phyloP scores from a whole-genome alignment of 2,888 invertebrate species.

The Marasmarcha lunaedactyla region DNA sequence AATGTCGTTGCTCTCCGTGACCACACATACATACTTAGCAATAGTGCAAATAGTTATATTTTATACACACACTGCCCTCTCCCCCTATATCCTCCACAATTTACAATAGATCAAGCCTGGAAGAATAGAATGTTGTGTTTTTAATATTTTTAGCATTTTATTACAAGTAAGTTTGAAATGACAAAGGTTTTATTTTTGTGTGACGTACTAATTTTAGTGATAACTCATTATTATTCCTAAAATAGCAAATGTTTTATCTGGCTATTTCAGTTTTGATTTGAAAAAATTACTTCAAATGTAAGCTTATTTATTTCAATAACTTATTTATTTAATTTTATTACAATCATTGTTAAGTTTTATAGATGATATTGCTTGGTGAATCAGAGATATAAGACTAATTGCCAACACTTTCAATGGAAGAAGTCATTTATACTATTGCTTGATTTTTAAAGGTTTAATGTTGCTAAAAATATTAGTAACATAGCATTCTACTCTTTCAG shows the following conservation, averaged over 20 bases:
- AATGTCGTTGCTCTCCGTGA: constrained; percentile 34
- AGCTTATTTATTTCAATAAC: too few species aligned
- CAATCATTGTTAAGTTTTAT: not conserved
- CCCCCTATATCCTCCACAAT: constrained; percentile 52
- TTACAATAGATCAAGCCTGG: constrained; percentile 50
- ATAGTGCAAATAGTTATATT: constrained; percentile 53
- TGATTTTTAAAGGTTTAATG: too few species aligned
- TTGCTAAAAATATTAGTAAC: constrained; percentile 13
- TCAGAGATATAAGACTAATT: not conserved
- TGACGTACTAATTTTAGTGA: too few species aligned
- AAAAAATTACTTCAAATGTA: too few species aligned
- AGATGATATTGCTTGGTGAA: not conserved
- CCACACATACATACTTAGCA: constrained; percentile 30
- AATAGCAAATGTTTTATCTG: too few species aligned
- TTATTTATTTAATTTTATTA: not conserved
- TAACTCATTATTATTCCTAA: too few species aligned
- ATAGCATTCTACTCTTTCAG: constrained; percentile 30
- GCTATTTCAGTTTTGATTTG: too few species aligned
- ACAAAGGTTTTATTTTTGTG: too few species aligned
- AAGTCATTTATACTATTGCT: too few species aligned
- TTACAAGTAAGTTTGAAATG: too few species aligned
- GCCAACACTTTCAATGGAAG: too few species aligned
- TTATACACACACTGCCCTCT: constrained; percentile 33
- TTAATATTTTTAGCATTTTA: too few species aligned
- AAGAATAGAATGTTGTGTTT: constrained; percentile 36